A percentile compares a stretch with the other conserved stretches of the same genome.
phyloP scores from a whole-genome alignment of 2,113 vertebrate species.

The Anas platyrhynchos region DNA sequence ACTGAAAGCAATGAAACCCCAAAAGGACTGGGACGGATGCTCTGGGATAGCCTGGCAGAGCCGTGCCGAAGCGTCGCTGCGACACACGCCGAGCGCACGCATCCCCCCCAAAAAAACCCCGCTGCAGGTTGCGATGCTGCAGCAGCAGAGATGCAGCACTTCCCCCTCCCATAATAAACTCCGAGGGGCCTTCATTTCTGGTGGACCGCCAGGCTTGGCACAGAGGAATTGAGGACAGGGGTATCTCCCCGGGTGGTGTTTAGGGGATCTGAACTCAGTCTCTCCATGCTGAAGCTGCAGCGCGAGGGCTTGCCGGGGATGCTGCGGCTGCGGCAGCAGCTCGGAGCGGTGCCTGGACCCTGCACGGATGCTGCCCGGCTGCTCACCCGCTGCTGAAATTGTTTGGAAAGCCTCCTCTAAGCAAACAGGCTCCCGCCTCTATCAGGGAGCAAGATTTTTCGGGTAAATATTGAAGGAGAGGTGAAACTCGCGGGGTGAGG shows the following conservation, averaged over 20 bases:
- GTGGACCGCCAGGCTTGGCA: neutral
- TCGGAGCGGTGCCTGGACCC: neutral
- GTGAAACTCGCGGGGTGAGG: neutral
- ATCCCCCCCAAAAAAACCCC: neutral
- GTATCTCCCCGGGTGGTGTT: neutral
- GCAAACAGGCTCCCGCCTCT: neutral
- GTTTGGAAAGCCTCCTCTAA: neutral
- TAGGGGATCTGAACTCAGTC: neutral
- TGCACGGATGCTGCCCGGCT: neutral
- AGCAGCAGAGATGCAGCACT: neutral
- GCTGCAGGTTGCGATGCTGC: neutral
- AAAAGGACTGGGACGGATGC: neutral
- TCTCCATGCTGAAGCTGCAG: neutral
- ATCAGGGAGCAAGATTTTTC: neutral
- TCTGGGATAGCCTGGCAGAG: neutral
- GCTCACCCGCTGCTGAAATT: neutral
- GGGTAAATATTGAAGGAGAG: neutral
- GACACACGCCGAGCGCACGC: fast-evolving
- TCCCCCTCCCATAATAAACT: neutral
- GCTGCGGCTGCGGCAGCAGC: neutral
- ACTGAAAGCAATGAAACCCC: neutral
- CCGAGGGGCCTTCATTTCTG: neutral
- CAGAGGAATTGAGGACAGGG: neutral
- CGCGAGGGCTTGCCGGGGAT: neutral
- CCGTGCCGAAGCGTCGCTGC: neutral